Percentiles rank a stretch among this genome's conserved stretches.
These are phyloP conservation scores for Epiblema foenella DNA, from an alignment of 2,888 invertebrate species.

Conservation along the genomic window DNA sequence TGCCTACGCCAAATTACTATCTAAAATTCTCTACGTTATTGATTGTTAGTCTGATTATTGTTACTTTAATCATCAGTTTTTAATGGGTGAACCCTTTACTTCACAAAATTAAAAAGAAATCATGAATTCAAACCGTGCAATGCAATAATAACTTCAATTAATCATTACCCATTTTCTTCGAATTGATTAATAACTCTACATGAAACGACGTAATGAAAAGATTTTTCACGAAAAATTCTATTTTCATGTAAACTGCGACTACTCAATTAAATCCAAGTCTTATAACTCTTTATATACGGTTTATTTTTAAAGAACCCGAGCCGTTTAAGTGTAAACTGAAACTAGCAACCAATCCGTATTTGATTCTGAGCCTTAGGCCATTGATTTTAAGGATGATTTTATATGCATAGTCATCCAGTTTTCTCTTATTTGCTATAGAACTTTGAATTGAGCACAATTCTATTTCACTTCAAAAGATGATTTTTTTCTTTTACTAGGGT, in stretches of 20 bases:
- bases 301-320: not conserved
- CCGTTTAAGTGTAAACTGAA: not conserved
- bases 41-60: no score
- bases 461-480: conserved; percentile 53
- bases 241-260: not conserved
- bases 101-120: no score
- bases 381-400: not conserved
- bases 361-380: not conserved
- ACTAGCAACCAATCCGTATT: not conserved
- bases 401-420: not conserved
- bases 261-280: not conserved
- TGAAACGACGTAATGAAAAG: not conserved
- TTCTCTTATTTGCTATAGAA: conserved; percentile 1
- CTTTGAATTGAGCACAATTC: conserved; percentile 24
- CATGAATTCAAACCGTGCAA: no score
- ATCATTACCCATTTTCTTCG: not conserved
- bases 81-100: no score
- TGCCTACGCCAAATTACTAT: no score
- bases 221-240: not conserved
- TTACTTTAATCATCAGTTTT: no score
- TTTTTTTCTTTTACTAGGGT: conserved; percentile 53
- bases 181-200: not conserved
- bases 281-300: not conserved
- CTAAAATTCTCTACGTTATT: no score
- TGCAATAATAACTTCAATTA: no score